Percentiles rank a stretch among this genome's conserved stretches.
Evolutionary conservation across 2,888 invertebrate genomes (phyloP).

Genomic region (Apomyelois bistriatella): DNA sequence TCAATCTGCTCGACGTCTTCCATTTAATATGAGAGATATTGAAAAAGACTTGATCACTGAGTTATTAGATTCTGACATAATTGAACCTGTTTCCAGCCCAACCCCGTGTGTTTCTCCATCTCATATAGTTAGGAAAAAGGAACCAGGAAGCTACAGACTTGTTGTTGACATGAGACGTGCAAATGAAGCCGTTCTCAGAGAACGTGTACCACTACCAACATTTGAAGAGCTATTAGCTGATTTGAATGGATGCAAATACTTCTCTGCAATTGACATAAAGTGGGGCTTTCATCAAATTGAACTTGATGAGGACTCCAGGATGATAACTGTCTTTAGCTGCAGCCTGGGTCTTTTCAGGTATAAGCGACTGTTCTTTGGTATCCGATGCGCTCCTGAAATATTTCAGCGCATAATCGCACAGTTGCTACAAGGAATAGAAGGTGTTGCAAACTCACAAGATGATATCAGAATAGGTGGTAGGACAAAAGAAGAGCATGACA

Average conservation of each 20-base stretch:
- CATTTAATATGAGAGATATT: slow-evolving; percentile 16
- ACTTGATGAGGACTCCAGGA: slow-evolving; percentile 15
- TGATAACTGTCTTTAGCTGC: too few species aligned
- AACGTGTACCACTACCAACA: slow-evolving; percentile 15
- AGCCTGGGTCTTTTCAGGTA: too few species aligned
- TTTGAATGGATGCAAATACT: slow-evolving; percentile 10
- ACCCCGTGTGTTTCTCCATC: slow-evolving; percentile 20
- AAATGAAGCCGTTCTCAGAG: slow-evolving; percentile 17
- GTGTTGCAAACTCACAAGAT: too few species aligned
- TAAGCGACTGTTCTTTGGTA: too few species aligned
- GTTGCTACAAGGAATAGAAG: too few species aligned
- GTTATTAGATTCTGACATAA: slow-evolving; percentile 17
- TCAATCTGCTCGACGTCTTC: slow-evolving; percentile 15
- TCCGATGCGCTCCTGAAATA: too few species aligned
- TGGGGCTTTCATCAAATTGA: too few species aligned
- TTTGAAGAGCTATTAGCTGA: slow-evolving; percentile 17
- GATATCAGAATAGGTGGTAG: too few species aligned
- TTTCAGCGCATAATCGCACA: too few species aligned
- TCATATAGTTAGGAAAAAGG: slow-evolving; percentile 11
- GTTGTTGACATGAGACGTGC: slow-evolving; percentile 18
- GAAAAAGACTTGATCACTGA: slow-evolving; percentile 15
- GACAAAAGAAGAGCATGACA: too few species aligned
- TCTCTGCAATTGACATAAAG: slow-evolving; percentile 16
- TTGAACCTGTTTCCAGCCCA: slow-evolving; percentile 17
- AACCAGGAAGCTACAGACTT: slow-evolving; percentile 8